phyloP scores from a whole-genome alignment of 2,113 vertebrate genomes.

The Podocnemis expansa region DNA sequence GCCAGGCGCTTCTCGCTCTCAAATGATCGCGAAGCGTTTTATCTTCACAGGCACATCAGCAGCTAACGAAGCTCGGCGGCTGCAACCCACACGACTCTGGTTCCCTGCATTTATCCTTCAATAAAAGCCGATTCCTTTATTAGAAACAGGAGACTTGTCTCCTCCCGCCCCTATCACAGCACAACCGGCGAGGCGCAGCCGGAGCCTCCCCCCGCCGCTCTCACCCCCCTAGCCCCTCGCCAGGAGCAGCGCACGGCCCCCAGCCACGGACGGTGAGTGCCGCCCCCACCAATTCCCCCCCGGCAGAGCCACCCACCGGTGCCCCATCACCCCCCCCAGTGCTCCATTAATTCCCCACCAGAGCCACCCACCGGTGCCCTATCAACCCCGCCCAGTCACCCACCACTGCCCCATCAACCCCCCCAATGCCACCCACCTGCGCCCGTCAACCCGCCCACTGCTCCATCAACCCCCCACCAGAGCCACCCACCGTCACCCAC shows the following conservation, averaged over 20 bases:
- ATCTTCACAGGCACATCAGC: slow-evolving; percentile 66
- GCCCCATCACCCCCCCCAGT: too few species aligned
- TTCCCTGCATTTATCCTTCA: slow-evolving; percentile 71
- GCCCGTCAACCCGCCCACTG: neutral
- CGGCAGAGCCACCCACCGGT: too few species aligned
- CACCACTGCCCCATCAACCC: neutral
- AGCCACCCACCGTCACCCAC: too few species aligned
- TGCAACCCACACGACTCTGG: slow-evolving; percentile 69
- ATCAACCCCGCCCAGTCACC: neutral
- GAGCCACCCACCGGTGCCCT: neutral
- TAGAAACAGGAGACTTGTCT: slow-evolving; percentile 75
- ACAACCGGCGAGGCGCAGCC: slow-evolving; percentile 60
- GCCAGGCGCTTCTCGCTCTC: slow-evolving; percentile 8
- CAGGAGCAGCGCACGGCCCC: slow-evolving; percentile 1
- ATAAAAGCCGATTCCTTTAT: slow-evolving; percentile 74
- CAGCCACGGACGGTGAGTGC: neutral
- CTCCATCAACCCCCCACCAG: too few species aligned
- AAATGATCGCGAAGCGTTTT: slow-evolving; percentile 56
- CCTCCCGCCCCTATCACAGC: slow-evolving; percentile 67
- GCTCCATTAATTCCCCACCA: neutral
- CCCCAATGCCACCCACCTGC: neutral
- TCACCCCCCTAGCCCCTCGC: slow-evolving; percentile 23
- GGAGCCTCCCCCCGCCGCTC: slow-evolving; percentile 39
- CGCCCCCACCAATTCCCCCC: too few species aligned
- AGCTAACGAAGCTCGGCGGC: slow-evolving; percentile 71